These are phyloP conservation scores for Leptoteleia sp. DNA, from an alignment of 1,140 invertebrate species.

Conservation along the genomic window DNA sequence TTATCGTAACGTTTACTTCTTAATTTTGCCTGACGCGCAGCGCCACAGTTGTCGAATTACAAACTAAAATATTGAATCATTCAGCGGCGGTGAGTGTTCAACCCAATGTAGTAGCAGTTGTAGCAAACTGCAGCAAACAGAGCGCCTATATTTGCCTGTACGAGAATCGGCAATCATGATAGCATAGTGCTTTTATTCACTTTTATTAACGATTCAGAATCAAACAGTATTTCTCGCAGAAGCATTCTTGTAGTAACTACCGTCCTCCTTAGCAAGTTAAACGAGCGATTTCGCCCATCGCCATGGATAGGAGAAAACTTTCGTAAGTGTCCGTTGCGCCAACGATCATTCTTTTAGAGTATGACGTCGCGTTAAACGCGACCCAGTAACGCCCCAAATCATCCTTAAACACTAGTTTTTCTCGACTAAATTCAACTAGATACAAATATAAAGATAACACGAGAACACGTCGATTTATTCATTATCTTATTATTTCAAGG, in stretches of 20 bases:
- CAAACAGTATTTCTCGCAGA: too few species aligned
- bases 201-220: too few species aligned
- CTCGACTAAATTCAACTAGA: too few species aligned
- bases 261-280: not conserved
- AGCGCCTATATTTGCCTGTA: conserved; percentile 45
- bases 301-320: conserved; percentile 82
- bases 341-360: conserved; percentile 6
- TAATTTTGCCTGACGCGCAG: too few species aligned
- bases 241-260: too few species aligned
- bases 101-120: conserved; percentile 37
- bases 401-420: too few species aligned
- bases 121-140: conserved; percentile 28
- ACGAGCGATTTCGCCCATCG: conserved; percentile 8
- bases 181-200: conserved; percentile 48
- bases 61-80: conserved; percentile 77
- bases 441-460: too few species aligned
- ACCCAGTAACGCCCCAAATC: not conserved
- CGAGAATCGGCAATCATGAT: conserved; percentile 54
- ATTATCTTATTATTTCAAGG: too few species aligned
- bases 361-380: conserved; percentile 5
- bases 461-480: too few species aligned
- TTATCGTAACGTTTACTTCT: too few species aligned
- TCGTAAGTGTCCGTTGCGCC: conserved; percentile 78
- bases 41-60: conserved; percentile 49
- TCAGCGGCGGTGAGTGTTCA: conserved; percentile 56